A percentile compares a stretch with the other conserved stretches of the same genome.
Evolutionary conservation across 2,113 vertebrate genomes (phyloP).

Genomic region (Panthera leo): DNA sequence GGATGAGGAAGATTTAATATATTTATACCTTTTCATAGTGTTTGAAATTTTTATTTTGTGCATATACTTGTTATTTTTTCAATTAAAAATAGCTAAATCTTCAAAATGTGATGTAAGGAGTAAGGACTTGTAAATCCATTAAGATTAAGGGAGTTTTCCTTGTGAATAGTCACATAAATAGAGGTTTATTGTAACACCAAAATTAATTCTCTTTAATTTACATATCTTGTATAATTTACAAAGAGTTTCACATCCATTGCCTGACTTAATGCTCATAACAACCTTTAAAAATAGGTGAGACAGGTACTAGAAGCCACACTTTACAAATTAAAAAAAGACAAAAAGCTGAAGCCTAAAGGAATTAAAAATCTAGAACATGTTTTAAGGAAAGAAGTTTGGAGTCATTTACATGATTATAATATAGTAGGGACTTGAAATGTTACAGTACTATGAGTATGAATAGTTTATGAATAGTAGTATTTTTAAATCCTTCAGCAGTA

Average conservation of each 20-base stretch:
- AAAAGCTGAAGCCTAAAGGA: not conserved
- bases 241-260: not conserved
- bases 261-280: not conserved
- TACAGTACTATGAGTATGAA: not conserved
- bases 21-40: not conserved
- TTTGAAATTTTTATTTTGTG: slow-evolving; percentile 12
- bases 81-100: not conserved
- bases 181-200: slow-evolving; percentile 56
- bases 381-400: slow-evolving; percentile 19
- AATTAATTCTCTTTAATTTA: slow-evolving; percentile 51
- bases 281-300: not conserved
- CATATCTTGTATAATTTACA: slow-evolving; percentile 36
- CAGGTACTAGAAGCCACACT: not conserved
- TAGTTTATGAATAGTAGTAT: slow-evolving; percentile 2
- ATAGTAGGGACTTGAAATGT: not conserved
- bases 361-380: not conserved
- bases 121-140: not conserved
- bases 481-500: slow-evolving; percentile 18
- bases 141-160: slow-evolving; percentile 1
- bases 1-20: not conserved
- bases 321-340: not conserved
- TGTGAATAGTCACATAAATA: slow-evolving; percentile 37
- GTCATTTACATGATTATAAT: not conserved
- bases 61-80: not conserved
- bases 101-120: not conserved